These are phyloP conservation scores for Tokudaia muenninki DNA, from an alignment of 2,797 vertebrate species.

Conservation along the genomic window DNA sequence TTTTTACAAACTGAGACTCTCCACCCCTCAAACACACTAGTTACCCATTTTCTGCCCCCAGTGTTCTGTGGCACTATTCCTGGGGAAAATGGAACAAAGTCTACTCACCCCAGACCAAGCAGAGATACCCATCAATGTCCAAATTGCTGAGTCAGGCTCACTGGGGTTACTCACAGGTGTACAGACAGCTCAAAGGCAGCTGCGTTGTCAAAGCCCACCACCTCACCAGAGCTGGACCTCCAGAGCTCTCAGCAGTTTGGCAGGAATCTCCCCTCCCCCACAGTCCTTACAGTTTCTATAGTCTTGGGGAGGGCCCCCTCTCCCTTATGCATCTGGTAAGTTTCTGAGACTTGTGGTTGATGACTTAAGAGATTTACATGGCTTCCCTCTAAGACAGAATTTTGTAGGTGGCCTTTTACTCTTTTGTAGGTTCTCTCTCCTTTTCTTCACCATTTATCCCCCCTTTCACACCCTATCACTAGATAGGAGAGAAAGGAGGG, in stretches of 20 bases:
- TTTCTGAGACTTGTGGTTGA: too few species aligned
- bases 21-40: not conserved
- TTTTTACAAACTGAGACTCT: not conserved
- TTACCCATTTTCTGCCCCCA: not conserved
- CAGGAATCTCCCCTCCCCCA: too few species aligned
- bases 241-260: not conserved
- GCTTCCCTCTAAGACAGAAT: not conserved
- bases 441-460: not conserved
- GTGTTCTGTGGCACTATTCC: not conserved
- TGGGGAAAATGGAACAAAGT: not conserved
- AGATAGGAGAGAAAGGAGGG: not conserved
- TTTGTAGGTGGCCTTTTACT: not conserved
- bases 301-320: too few species aligned
- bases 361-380: not conserved
- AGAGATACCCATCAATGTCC: not conserved
- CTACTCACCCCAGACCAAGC: not conserved
- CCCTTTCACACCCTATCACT: not conserved
- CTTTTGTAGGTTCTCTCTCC: not conserved
- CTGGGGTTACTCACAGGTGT: not conserved
- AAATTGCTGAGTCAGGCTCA: not conserved
- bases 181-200: not conserved
- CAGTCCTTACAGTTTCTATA: not conserved
- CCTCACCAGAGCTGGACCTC: not conserved
- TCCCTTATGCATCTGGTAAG: not conserved
- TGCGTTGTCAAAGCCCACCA: not conserved